Conservation (phyloP, 2,797 vertebrate species). For the Nyctibius grandis region DNA sequence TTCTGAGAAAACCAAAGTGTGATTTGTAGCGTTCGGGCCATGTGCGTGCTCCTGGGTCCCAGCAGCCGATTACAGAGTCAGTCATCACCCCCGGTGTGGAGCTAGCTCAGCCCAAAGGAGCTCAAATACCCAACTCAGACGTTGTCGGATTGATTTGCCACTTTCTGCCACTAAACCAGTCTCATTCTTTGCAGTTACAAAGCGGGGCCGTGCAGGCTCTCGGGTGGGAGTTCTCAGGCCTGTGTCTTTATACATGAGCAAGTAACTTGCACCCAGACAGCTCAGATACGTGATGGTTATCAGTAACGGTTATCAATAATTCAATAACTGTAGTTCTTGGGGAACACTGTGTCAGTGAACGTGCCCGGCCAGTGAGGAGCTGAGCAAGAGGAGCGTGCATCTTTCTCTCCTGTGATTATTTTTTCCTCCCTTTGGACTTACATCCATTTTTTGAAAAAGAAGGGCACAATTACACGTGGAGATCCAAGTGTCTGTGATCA, state of each 20-base stretch:
- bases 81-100: neutral
- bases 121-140: neutral
- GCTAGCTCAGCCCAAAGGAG: neutral
- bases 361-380: neutral
- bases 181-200: neutral
- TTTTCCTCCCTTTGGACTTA: neutral
- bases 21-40: neutral
- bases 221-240: neutral
- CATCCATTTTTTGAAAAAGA: neutral
- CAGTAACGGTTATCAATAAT: fast-evolving
- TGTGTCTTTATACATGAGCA: fast-evolving
- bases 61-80: neutral
- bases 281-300: neutral
- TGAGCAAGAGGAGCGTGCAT: neutral
- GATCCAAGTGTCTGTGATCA: neutral
- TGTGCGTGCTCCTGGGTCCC: neutral
- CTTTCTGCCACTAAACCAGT: neutral
- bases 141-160: fast-evolving
- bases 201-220: neutral
- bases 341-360: fast-evolving
- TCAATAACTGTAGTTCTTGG: fast-evolving
- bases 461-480: too few relatives aligned
- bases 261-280: neutral
- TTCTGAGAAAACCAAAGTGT: too few relatives aligned
- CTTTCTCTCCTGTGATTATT: neutral